A percentile compares a stretch with the other conserved stretches of the same genome.
Conservation (phyloP, 92 coral and sea anemone genomes). For the Zoanthus sansibaricus region DNA sequence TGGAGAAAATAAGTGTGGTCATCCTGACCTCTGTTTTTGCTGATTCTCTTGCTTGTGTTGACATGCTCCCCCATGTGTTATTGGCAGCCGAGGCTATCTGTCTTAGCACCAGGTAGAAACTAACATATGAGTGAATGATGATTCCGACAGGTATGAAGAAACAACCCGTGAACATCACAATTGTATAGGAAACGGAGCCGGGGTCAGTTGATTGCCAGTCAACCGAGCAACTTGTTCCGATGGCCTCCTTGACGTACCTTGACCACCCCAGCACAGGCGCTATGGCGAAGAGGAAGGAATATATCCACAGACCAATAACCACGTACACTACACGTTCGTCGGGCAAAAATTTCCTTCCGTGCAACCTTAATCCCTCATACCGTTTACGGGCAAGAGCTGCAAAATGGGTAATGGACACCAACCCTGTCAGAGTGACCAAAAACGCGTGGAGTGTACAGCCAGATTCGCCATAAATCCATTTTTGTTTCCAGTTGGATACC, state of each 20-base stretch:
- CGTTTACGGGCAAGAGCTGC: conserved; percentile 15
- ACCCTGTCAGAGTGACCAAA: conserved; percentile 5
- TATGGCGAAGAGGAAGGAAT: conserved; percentile 18
- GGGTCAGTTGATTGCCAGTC: conserved; percentile 12
- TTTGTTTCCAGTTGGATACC: not conserved
- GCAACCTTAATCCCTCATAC: conserved; percentile 1
- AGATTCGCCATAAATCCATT: conserved; percentile 16
- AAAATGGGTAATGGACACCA: conserved; percentile 25
- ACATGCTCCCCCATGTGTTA: conserved; percentile 20
- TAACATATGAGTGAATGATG: conserved; percentile 2
- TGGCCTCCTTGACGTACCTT: conserved; percentile 2
- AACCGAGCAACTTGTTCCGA: conserved; percentile 31
- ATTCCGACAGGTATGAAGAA: conserved; percentile 12
- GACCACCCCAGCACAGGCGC: conserved; percentile 33
- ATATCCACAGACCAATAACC: conserved; percentile 5
- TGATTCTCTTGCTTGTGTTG: not conserved
- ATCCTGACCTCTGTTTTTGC: not conserved
- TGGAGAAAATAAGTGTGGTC: not conserved
- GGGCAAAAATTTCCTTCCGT: not conserved
- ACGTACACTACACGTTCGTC: not conserved
- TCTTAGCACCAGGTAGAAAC: not conserved
- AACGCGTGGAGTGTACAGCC: conserved; percentile 20
- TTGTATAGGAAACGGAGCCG: not conserved
- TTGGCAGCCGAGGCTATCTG: conserved; percentile 3
- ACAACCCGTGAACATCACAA: conserved; percentile 11